Evolutionary conservation across 2,888 invertebrate genomes (phyloP), one percentile per base, ranked within the genome.

Genomic region (Ceraclea dissimilis): DNA sequence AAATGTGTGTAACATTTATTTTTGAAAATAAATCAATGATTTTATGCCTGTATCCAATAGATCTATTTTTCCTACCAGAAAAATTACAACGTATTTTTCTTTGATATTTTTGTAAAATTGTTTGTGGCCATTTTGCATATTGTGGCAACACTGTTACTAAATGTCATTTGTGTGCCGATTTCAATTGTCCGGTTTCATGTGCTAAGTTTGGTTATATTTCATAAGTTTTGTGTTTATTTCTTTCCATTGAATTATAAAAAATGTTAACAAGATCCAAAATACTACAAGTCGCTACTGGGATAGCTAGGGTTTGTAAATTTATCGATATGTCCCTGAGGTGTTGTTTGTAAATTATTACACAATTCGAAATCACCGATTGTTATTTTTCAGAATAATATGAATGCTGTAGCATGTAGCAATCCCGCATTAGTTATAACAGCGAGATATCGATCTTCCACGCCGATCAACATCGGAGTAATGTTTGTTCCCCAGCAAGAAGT

Each of bases 401-500:
- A 53, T 26, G 22, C 46, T n/a, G 26, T 48, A 8, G 33, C 39
- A 18, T 49, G 39, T 47, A 51, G 19, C 18, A 57, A 56, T 53
- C 49, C 54, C 2, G 22, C 59, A 1, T 52, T 57, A 11, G 47
- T 61, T 2, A 54, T 58, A 26, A 33, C 59, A n/a, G 47, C 55
- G 2, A 57, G 78, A 66, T 64, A 68, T 65, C 72, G 77, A 31
- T 80, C 83, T 8, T 80, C 82, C 17, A 88, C 88, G 8, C 94
- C 95, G 0, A 72, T 93, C 47, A 99, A 99, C 75, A 96, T 96
- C 6, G 76, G 93, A 60, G 76, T 99, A 56, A 87, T 97, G 85
- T 99, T 99, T 79, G 99, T 99, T 19, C 99, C 99, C 2, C 98
- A 99, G 72, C 99, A 99, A 80, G 97, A 99, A 83, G 94, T 90